These are phyloP conservation scores for Balanococcus diminutus DNA, from an alignment of 2,888 invertebrate species.

Conservation along the genomic window DNA sequence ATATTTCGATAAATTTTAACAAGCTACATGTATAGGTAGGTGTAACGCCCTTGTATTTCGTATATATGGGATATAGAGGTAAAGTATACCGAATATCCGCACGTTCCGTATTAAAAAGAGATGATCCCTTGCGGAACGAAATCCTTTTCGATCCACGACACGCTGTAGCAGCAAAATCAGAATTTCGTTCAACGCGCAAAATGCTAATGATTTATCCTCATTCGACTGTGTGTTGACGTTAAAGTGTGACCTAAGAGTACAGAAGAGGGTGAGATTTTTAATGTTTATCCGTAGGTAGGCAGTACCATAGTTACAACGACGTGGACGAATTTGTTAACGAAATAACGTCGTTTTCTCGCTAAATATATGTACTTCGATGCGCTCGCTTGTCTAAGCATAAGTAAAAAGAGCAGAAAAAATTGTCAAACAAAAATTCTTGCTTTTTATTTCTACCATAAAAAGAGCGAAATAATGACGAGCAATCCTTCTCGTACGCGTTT, in stretches of 20 bases:
- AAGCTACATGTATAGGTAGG: background rate
- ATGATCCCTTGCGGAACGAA: background rate
- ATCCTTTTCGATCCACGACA: conserved; percentile 8
- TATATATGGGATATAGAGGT: too few species aligned
- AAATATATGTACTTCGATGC: background rate
- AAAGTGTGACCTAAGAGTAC: conserved; percentile 22
- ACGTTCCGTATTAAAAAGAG: background rate
- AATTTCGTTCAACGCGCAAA: background rate
- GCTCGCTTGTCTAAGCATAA: background rate
- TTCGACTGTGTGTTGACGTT: conserved; percentile 18
- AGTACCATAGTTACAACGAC: too few species aligned
- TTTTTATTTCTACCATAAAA: background rate
- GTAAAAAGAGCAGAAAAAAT: background rate
- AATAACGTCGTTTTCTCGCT: conserved; percentile 8
- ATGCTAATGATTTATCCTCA: conserved; percentile 23
- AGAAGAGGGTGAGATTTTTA: background rate
- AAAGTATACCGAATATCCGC: background rate
- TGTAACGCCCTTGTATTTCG: background rate
- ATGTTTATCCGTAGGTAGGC: background rate
- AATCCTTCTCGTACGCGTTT: background rate
- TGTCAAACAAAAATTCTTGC: background rate
- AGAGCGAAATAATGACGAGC: background rate
- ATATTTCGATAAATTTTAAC: background rate
- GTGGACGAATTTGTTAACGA: conserved; percentile 15
- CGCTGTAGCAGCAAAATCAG: background rate